These are phyloP conservation scores for Bovichtus variegatus DNA, from an alignment of 2,797 vertebrate species.

Conservation along the genomic window DNA sequence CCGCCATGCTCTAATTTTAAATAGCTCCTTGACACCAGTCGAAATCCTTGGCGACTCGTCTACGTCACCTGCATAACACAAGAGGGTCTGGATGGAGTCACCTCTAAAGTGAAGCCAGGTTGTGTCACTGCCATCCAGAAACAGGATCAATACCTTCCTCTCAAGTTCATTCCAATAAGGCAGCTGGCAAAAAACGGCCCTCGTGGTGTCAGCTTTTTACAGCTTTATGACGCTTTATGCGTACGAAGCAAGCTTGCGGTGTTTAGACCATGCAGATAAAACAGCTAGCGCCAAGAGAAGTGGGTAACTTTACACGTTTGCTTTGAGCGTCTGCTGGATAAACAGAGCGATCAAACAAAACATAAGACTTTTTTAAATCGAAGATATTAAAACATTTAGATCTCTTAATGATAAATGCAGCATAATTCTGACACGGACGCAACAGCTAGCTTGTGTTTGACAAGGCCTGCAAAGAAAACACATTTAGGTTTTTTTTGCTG, in stretches of 20 bases:
- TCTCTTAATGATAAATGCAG: neutral
- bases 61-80: conserved; percentile 64
- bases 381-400: neutral
- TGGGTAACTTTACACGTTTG: conserved; percentile 21
- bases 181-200: conserved; percentile 64
- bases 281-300: conserved; percentile 32
- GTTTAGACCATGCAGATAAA: conserved; percentile 29
- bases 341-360: conserved; percentile 14
- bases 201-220: conserved; percentile 74
- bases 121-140: conserved; percentile 72
- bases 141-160: conserved; percentile 79
- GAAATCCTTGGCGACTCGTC: conserved; percentile 50
- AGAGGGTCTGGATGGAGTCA: conserved; percentile 68
- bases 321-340: conserved; percentile 1
- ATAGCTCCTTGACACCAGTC: conserved; percentile 68
- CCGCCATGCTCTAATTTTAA: conserved; percentile 61
- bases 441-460: neutral
- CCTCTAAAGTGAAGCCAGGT: conserved; percentile 73
- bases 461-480: neutral
- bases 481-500: neutral
- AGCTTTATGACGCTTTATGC: conserved; percentile 54
- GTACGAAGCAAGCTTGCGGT: conserved; percentile 35
- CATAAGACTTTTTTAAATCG: neutral
- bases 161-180: conserved; percentile 82
- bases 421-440: neutral